Percentiles rank a stretch among this genome's conserved stretches.
Evolutionary conservation across 2,113 vertebrate genomes (phyloP).

Genomic region (Oceanites oceanicus): DNA sequence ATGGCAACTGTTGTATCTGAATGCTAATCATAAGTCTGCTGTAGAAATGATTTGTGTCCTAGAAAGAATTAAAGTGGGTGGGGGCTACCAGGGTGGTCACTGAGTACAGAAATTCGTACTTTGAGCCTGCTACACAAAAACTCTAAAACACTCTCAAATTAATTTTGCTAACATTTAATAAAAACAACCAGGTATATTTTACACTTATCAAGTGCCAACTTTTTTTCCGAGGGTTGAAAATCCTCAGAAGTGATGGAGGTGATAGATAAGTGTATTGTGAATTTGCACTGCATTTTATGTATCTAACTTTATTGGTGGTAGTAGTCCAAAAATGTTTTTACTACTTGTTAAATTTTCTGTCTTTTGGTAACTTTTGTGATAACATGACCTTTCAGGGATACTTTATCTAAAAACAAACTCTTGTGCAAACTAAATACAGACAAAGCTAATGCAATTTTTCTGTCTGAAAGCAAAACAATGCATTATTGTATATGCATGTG

Average conservation of each 20-base stretch:
- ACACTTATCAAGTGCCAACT: conserved; percentile 60
- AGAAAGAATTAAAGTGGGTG: not conserved
- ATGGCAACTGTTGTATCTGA: not conserved
- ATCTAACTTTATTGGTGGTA: conserved; percentile 33
- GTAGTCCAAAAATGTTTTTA: conserved; percentile 49
- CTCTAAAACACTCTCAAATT: not conserved
- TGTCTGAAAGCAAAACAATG: conserved; percentile 44
- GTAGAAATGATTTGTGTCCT: not conserved
- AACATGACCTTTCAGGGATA: conserved; percentile 78
- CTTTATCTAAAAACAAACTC: conserved; percentile 55
- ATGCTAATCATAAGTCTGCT: not conserved
- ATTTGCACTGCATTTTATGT: conserved; percentile 67
- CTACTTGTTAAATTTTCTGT: conserved; percentile 56
- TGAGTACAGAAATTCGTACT: not conserved
- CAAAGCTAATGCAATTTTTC: conserved; percentile 41
- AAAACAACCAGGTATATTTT: conserved; percentile 48
- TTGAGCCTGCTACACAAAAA: conserved; percentile 34
- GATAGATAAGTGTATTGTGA: conserved; percentile 45
- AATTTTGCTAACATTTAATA: conserved; percentile 7
- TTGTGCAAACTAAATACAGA: conserved; percentile 45
- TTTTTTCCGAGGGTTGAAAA: not conserved
- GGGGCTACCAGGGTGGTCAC: not conserved
- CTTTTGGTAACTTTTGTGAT: conserved; percentile 74
- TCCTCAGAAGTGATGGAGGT: conserved; percentile 15
- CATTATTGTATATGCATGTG: conserved; percentile 35